Conservation (phyloP, 2,797 vertebrate genomes). For the Acrossocheilus fasciatus region DNA sequence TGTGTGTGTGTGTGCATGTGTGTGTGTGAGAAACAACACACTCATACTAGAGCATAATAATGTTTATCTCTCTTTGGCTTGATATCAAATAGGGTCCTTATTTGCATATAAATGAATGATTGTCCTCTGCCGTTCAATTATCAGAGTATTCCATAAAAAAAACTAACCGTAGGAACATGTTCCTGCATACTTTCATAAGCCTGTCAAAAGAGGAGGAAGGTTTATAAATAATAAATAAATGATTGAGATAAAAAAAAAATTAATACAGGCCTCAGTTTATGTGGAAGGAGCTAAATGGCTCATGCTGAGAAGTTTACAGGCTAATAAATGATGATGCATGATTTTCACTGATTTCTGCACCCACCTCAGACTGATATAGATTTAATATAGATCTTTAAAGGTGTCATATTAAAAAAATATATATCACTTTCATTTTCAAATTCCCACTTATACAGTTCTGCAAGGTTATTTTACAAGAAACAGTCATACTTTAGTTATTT, state of each 20-base stretch:
- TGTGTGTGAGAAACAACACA: slow-evolving; percentile 16
- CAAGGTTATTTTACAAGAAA: neutral
- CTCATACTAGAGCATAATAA: slow-evolving; percentile 29
- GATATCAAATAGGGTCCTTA: slow-evolving; percentile 44
- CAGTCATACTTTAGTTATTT: neutral
- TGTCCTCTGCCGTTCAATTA: slow-evolving; percentile 44
- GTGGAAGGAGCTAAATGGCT: slow-evolving; percentile 62
- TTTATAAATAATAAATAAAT: slow-evolving; percentile 42
- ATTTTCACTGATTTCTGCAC: slow-evolving; percentile 56
- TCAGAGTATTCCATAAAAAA: neutral
- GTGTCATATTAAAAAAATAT: slow-evolving; percentile 5
- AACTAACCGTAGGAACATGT: neutral
- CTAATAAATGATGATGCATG: slow-evolving; percentile 70
- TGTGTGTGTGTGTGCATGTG: neutral
- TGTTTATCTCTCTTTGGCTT: slow-evolving; percentile 34
- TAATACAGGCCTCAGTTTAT: slow-evolving; percentile 62
- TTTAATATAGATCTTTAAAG: slow-evolving; percentile 58
- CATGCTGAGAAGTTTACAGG: slow-evolving; percentile 61
- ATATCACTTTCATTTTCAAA: neutral
- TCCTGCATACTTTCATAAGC: slow-evolving; percentile 16
- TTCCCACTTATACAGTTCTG: neutral
- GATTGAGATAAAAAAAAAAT: slow-evolving; percentile 42
- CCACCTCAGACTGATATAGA: slow-evolving; percentile 28
- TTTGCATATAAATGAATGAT: slow-evolving; percentile 59
- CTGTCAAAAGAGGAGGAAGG: slow-evolving; percentile 47